These are phyloP conservation scores for Nyleta sp. DNA, from an alignment of 2,888 invertebrate genomes.

Conservation along the genomic window DNA sequence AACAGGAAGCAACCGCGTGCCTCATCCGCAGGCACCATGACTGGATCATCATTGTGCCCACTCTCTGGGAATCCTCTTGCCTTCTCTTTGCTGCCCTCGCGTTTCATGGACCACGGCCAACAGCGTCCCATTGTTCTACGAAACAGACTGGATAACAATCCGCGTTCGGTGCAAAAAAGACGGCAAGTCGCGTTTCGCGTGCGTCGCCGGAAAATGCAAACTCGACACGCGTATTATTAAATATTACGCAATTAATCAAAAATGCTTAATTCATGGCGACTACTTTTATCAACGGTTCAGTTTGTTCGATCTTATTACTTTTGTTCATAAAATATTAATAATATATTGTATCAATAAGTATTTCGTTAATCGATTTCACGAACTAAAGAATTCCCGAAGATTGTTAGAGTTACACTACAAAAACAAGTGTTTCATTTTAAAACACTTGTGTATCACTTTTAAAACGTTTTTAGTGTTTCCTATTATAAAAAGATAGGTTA, in stretches of 20 bases:
- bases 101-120: conserved; percentile 66
- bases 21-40: conserved; percentile 73
- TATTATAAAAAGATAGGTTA: too few species aligned
- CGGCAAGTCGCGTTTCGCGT: conserved; percentile 41
- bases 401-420: too few species aligned
- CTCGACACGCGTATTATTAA: conserved; percentile 12
- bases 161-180: conserved; percentile 38
- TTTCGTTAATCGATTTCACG: too few species aligned
- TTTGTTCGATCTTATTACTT: too few species aligned
- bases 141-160: conserved; percentile 61
- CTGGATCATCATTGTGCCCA: conserved; percentile 71
- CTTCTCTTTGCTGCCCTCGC: conserved; percentile 49
- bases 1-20: conserved; percentile 70
- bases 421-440: too few species aligned
- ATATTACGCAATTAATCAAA: conserved; percentile 3
- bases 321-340: too few species aligned
- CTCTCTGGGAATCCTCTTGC: conserved; percentile 55
- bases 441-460: too few species aligned
- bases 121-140: conserved; percentile 69
- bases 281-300: too few species aligned
- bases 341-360: too few species aligned
- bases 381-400: too few species aligned
- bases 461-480: too few species aligned
- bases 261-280: too few species aligned
- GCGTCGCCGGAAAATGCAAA: conserved; percentile 21